phyloP scores from a whole-genome alignment of 2,888 invertebrate genomes.

The Sceliomorpha sp. region DNA sequence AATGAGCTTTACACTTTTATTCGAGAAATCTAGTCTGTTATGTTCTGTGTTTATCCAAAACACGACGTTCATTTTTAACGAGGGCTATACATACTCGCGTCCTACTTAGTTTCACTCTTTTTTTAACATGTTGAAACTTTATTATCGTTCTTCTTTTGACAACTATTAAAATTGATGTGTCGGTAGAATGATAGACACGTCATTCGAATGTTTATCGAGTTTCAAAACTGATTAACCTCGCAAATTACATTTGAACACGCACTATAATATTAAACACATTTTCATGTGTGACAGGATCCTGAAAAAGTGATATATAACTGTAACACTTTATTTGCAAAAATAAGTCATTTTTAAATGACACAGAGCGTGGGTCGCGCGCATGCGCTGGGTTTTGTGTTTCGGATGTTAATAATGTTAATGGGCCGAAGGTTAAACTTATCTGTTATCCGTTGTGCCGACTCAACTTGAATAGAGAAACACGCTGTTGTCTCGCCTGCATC shows the following conservation, averaged over 20 bases:
- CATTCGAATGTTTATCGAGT: too few relatives aligned
- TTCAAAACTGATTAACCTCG: too few relatives aligned
- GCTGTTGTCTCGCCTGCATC: conserved; percentile 55
- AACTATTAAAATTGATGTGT: conserved; percentile 8
- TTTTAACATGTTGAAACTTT: not conserved
- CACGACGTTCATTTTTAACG: conserved; percentile 49
- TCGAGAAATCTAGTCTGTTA: conserved; percentile 50
- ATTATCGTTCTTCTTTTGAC: not conserved
- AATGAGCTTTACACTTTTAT: conserved; percentile 57
- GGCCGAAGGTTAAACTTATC: conserved; percentile 73
- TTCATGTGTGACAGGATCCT: too few relatives aligned
- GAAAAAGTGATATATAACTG: conserved; percentile 9
- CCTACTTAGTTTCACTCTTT: conserved; percentile 5
- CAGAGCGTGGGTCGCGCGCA: conserved; percentile 28
- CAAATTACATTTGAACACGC: too few relatives aligned
- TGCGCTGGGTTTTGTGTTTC: conserved; percentile 49
- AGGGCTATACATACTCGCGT: conserved; percentile 31
- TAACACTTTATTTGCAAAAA: conserved; percentile 43
- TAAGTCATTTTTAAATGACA: conserved; percentile 34
- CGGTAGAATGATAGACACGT: not conserved
- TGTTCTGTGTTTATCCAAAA: conserved; percentile 51
- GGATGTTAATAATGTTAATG: conserved; percentile 75
- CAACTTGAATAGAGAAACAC: conserved; percentile 68
- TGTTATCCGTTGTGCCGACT: conserved; percentile 64
- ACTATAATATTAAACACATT: too few relatives aligned